Conservation (phyloP, 2,797 vertebrate species). For the Onychomys leucogaster region DNA sequence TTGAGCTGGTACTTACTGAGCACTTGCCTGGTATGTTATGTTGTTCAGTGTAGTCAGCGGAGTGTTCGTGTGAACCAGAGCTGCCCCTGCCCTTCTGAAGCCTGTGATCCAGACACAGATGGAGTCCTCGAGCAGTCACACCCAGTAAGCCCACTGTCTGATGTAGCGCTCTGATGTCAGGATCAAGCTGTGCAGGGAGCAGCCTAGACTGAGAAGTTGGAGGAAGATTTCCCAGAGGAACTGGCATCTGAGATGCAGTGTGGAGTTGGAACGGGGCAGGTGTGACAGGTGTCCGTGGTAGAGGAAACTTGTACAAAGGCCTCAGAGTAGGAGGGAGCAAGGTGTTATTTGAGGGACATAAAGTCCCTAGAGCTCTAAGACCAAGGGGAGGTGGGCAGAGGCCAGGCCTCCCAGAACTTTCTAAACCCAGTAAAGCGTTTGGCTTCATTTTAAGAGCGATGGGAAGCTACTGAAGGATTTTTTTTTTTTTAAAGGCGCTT, state of each 20-base stretch:
- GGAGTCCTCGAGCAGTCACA: neutral
- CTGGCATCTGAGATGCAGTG: neutral
- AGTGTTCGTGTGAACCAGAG: neutral
- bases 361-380: neutral
- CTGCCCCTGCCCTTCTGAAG: neutral
- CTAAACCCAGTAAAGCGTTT: neutral
- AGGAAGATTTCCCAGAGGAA: neutral
- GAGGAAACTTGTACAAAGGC: neutral
- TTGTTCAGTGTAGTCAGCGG: neutral
- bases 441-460: neutral
- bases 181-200: neutral
- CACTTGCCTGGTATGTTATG: neutral
- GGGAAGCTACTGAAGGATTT: slow-evolving; percentile 3
- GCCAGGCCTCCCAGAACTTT: neutral
- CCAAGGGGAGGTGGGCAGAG: neutral
- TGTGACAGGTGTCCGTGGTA: neutral
- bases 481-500: slow-evolving; percentile 53
- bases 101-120: neutral
- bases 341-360: neutral
- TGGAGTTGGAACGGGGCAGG: neutral
- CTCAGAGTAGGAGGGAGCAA: neutral
- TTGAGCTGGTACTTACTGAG: neutral
- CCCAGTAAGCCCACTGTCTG: neutral
- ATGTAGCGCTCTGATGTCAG: neutral
- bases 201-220: neutral